phyloP scores from a whole-genome alignment of 2,797 vertebrate species.

The Sternotherus odoratus region DNA sequence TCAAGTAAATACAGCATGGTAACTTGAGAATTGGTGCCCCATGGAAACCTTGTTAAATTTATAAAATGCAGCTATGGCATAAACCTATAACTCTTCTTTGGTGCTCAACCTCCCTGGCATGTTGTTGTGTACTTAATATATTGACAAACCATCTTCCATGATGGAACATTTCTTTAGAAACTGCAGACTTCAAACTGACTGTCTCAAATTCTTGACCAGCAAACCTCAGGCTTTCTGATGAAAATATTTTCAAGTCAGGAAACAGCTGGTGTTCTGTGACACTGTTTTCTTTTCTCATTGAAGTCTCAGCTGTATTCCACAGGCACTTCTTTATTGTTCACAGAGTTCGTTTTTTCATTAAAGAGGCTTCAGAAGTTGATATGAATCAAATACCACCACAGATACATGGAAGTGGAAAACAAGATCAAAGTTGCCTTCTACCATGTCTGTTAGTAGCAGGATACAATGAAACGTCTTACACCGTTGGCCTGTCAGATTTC shows the following conservation, averaged over 20 bases:
- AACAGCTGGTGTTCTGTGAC: neutral
- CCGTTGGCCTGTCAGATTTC: neutral
- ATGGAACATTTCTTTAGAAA: neutral
- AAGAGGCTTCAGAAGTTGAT: slow-evolving; percentile 1
- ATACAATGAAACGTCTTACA: slow-evolving; percentile 2
- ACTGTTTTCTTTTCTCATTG: slow-evolving; percentile 4
- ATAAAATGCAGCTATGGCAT: neutral
- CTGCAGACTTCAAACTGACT: neutral
- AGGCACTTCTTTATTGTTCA: slow-evolving; percentile 3
- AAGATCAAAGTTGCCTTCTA: slow-evolving; percentile 41
- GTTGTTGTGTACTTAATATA: neutral
- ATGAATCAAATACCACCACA: neutral
- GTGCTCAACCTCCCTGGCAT: accelerated
- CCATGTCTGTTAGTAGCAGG: neutral
- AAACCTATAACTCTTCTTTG: neutral
- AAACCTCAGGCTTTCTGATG: neutral
- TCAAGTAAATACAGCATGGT: neutral
- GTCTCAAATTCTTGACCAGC: neutral
- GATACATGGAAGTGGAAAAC: neutral
- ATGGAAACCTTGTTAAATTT: neutral
- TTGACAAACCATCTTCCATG: neutral
- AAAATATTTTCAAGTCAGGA: slow-evolving; percentile 18
- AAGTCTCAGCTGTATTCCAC: slow-evolving; percentile 2
- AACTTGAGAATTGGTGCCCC: neutral
- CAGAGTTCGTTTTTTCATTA: neutral